Conservation (phyloP, 2,888 invertebrate genomes). For the Sinelater perroti region DNA sequence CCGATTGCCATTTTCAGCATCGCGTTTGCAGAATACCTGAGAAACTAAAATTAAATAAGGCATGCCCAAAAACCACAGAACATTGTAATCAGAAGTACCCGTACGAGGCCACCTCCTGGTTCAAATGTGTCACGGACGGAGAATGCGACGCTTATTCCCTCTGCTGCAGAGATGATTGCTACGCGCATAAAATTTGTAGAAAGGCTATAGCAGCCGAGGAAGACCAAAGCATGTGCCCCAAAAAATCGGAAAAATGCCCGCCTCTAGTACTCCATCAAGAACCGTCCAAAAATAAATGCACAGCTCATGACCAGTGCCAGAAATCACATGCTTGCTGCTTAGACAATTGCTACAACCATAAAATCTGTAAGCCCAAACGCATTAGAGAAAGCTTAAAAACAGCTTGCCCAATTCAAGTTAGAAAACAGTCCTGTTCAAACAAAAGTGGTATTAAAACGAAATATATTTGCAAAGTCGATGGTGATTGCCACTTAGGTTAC, state of each 20-base stretch:
- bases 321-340: neutral
- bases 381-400: neutral
- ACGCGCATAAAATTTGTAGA: constrained; percentile 22
- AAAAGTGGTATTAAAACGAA: neutral
- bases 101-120: neutral
- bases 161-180: constrained; percentile 25
- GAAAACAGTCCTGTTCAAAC: constrained; percentile 1
- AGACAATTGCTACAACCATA: constrained; percentile 16
- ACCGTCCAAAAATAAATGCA: constrained; percentile 7
- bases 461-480: constrained; percentile 18
- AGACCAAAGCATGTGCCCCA: constrained; percentile 3
- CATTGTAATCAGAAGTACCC: neutral
- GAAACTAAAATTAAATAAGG: neutral
- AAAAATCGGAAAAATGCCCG: neutral
- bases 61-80: neutral
- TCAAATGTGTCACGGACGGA: constrained; percentile 12
- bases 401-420: neutral
- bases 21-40: constrained; percentile 20
- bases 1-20: constrained; percentile 21
- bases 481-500: constrained; percentile 25
- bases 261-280: neutral
- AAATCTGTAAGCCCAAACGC: constrained; percentile 12
- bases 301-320: neutral
- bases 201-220: neutral
- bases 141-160: constrained; percentile 16